These are phyloP conservation scores for Oscheius sp. DNA, from an alignment of 1,140 invertebrate genomes.

Conservation along the genomic window DNA sequence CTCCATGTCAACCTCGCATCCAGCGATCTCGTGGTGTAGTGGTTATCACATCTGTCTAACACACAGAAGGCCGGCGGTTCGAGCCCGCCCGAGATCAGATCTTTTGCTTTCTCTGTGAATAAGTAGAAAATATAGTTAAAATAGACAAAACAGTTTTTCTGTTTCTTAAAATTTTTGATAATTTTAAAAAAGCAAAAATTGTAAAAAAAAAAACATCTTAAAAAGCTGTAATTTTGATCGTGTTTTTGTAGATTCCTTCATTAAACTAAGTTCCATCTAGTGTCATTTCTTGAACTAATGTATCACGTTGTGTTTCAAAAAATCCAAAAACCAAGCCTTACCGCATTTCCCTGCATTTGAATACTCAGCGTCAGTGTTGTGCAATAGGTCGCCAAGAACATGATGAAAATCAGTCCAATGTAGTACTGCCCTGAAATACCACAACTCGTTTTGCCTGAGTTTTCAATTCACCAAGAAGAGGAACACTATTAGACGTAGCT, in stretches of 20 bases:
- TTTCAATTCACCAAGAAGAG: conserved; percentile 30
- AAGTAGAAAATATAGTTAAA: too few relatives aligned
- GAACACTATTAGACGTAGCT: conserved; percentile 45
- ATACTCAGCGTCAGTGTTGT: conserved; percentile 52
- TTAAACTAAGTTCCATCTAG: too few relatives aligned
- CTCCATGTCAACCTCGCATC: too few relatives aligned
- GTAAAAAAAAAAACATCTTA: too few relatives aligned
- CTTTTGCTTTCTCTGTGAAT: too few relatives aligned
- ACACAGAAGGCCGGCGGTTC: conserved; percentile 48
- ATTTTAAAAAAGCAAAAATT: too few relatives aligned
- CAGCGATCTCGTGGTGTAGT: conserved; percentile 10
- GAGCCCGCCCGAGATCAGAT: conserved; percentile 50
- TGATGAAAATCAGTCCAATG: conserved; percentile 54
- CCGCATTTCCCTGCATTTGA: conserved; percentile 55
- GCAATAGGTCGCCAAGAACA: conserved; percentile 56
- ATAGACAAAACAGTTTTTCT: too few relatives aligned
- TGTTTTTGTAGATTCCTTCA: too few relatives aligned
- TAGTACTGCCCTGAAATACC: conserved; percentile 43
- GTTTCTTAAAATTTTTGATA: too few relatives aligned
- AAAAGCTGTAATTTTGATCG: too few relatives aligned
- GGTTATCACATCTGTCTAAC: conserved; percentile 13
- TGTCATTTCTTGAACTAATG: too few relatives aligned
- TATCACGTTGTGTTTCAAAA: not conserved
- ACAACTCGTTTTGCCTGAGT: not conserved
- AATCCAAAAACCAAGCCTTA: conserved; percentile 31